Evolutionary conservation across 53 echinoderm and acorn worm genomes (phyloP).

Genomic region (Crossaster papposus): DNA sequence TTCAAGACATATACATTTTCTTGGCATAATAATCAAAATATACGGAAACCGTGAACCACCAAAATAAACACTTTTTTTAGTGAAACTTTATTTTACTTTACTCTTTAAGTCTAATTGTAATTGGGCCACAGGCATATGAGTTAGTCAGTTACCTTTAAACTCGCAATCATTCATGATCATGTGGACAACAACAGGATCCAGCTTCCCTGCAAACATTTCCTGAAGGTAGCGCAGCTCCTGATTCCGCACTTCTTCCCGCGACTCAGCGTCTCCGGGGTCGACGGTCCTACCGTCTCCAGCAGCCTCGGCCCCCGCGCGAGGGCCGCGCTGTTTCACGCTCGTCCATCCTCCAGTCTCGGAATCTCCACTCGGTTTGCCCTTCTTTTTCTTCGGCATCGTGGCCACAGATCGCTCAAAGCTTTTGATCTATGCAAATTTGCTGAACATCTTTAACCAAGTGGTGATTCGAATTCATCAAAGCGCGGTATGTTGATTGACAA

Average conservation of each 20-base stretch:
- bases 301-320: background rate
- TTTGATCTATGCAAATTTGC: background rate
- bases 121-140: background rate
- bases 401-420: background rate
- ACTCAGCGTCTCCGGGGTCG: background rate
- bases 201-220: constrained; percentile 75
- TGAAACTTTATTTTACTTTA: no score
- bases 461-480: background rate
- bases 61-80: no score
- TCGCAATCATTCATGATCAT: constrained; percentile 81
- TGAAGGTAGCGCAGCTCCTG: constrained; percentile 52
- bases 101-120: no score
- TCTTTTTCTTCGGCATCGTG: constrained; percentile 58
- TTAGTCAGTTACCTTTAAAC: constrained; percentile 62
- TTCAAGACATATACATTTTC: no score
- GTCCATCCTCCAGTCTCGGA: background rate
- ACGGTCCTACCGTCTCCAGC: background rate
- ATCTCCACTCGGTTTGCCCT: constrained; percentile 9
- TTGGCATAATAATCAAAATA: no score
- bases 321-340: background rate
- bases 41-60: no score
- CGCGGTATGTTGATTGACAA: background rate
- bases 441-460: background rate
- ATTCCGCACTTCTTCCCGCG: constrained; percentile 15
- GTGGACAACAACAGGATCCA: constrained; percentile 76